Percentiles rank a stretch among this genome's conserved stretches.
Evolutionary conservation across 2,888 invertebrate genomes (phyloP).

Genomic region (Piscicola geometra): DNA sequence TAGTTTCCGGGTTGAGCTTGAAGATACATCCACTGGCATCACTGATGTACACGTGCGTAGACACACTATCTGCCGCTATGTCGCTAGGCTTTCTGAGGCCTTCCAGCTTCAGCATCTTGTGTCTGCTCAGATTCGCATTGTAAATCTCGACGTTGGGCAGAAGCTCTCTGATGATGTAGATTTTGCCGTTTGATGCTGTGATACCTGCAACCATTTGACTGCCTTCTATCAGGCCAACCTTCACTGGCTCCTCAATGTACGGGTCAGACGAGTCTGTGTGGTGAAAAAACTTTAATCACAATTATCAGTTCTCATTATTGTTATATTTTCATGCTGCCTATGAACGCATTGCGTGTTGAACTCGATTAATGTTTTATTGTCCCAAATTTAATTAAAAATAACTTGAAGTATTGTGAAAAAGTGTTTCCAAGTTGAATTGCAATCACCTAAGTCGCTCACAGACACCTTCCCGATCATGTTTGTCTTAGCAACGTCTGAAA

Average conservation of each 20-base stretch:
- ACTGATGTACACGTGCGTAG: slow-evolving; percentile 27
- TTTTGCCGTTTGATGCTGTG: slow-evolving; percentile 22
- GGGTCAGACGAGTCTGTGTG: slow-evolving; percentile 34
- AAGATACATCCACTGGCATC: slow-evolving; percentile 34
- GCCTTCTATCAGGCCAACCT: slow-evolving; percentile 33
- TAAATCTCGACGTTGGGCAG: slow-evolving; percentile 35
- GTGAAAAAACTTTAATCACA: not conserved
- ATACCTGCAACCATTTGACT: slow-evolving; percentile 32
- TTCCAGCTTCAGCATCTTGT: slow-evolving; percentile 31
- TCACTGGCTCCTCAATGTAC: slow-evolving; percentile 21
- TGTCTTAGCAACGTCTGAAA: not conserved
- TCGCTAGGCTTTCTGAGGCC: slow-evolving; percentile 34
- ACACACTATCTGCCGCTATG: slow-evolving; percentile 19
- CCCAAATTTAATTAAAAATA: too few relatives aligned
- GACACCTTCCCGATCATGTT: slow-evolving; percentile 34
- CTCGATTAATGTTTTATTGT: too few relatives aligned
- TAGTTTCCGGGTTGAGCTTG: slow-evolving; percentile 29
- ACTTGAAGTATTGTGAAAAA: too few relatives aligned
- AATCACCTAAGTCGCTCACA: slow-evolving; percentile 31
- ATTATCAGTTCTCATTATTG: too few relatives aligned
- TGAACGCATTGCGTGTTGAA: too few relatives aligned
- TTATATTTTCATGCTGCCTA: too few relatives aligned
- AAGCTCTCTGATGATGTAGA: slow-evolving; percentile 35
- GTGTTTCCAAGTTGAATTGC: too few relatives aligned
- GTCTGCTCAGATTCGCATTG: not conserved